phyloP scores from a whole-genome alignment of 2,888 invertebrate genomes.

The Pterostichus niger region DNA sequence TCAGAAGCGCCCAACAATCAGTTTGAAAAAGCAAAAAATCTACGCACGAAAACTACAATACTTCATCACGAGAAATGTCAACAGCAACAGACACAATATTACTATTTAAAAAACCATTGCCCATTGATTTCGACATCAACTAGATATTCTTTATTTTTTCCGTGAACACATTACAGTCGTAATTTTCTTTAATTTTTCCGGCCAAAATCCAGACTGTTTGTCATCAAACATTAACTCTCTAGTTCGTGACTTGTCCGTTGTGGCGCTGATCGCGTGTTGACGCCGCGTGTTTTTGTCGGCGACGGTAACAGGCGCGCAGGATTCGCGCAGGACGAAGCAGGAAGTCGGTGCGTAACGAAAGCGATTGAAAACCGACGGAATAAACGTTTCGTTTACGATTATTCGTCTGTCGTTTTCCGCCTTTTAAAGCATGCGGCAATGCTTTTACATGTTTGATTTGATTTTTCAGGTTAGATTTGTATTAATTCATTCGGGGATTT shows the following conservation, averaged over 20 bases:
- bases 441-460: conserved; percentile 17
- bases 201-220: conserved; percentile 62
- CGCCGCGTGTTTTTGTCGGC: not conserved
- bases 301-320: conserved; percentile 1
- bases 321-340: not conserved
- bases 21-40: no score
- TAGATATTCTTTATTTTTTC: conserved; percentile 52
- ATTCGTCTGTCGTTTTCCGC: conserved; percentile 26
- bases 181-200: conserved; percentile 65
- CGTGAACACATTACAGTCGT: conserved; percentile 50
- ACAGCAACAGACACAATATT: conserved; percentile 13
- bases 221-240: conserved; percentile 59
- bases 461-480: no score
- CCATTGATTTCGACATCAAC: conserved; percentile 13
- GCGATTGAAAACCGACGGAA: conserved; percentile 17
- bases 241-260: conserved; percentile 52
- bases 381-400: conserved; percentile 20
- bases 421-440: not conserved
- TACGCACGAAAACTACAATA: no score
- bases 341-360: conserved; percentile 12
- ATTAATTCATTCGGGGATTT: no score
- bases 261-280: conserved; percentile 42
- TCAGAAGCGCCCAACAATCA: no score
- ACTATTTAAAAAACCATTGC: conserved; percentile 25
- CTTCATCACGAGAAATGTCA: no score